Percentiles rank a stretch among this genome's conserved stretches.
phyloP scores from a whole-genome alignment of 2,797 vertebrate species.

The Semaprochilodus insignis region DNA sequence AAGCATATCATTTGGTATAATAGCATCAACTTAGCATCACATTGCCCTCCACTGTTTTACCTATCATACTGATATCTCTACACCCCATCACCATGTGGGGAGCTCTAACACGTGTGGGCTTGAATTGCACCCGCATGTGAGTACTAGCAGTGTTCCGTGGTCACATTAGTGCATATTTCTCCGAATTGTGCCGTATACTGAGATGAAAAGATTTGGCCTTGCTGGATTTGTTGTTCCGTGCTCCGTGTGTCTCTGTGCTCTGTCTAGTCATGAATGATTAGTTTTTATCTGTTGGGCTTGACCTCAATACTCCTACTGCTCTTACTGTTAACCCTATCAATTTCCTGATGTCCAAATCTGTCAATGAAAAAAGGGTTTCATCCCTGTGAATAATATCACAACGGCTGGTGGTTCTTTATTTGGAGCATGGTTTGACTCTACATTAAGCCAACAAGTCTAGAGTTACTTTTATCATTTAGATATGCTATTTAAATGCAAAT shows the following conservation, averaged over 20 bases:
- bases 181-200: no score
- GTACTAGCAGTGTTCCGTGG: neutral
- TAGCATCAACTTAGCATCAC: no score
- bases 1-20: no score
- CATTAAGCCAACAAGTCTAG: neutral
- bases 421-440: neutral
- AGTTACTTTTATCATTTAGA: no score
- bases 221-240: constrained; percentile 48
- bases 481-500: no score
- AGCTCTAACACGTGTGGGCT: neutral
- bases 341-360: constrained; percentile 28
- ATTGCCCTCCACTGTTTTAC: no score
- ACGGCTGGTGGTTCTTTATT: neutral
- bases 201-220: constrained; percentile 11
- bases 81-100: neutral
- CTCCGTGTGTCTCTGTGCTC: constrained; percentile 64
- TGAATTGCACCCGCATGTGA: neutral
- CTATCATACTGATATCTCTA: neutral
- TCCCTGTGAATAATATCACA: neutral
- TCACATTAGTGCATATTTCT: neutral
- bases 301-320: constrained; percentile 74
- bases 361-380: constrained; percentile 9
- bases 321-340: constrained; percentile 15
- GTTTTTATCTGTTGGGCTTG: constrained; percentile 75
- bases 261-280: constrained; percentile 73